Evolutionary conservation across 37 sponge, comb jelly and placozoan genomes (phyloP).

Genomic region (Cladorhizidae sp.): DNA sequence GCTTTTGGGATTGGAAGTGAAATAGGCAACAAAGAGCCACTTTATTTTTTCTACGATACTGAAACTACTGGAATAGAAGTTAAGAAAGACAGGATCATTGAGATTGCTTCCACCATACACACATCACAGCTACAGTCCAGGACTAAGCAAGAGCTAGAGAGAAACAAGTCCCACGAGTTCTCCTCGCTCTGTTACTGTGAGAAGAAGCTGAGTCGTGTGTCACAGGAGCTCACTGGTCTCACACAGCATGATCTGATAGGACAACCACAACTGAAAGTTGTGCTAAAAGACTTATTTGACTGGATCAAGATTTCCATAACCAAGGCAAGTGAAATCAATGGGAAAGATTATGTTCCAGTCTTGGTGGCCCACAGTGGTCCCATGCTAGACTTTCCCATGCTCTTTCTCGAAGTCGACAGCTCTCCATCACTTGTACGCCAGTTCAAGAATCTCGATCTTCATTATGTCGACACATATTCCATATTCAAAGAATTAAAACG

Average conservation of each 20-base stretch:
- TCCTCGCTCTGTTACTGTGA: slow-evolving; percentile 15
- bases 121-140: not conserved
- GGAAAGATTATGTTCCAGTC: slow-evolving; percentile 8
- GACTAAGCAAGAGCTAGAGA: not conserved
- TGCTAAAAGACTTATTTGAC: slow-evolving; percentile 2
- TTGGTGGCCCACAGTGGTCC: slow-evolving; percentile 25
- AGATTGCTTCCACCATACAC: slow-evolving; percentile 14
- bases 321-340: not conserved
- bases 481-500: not conserved
- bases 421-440: not conserved
- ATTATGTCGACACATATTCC: slow-evolving; percentile 11
- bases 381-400: slow-evolving; percentile 18
- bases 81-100: slow-evolving; percentile 18
- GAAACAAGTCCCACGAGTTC: not conserved
- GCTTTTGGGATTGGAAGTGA: not conserved
- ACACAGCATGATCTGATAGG: slow-evolving; percentile 1
- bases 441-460: slow-evolving; percentile 6
- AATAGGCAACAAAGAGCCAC: not conserved
- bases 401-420: not conserved
- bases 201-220: not conserved
- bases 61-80: slow-evolving; percentile 12
- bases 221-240: slow-evolving; percentile 8
- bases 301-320: slow-evolving; percentile 7
- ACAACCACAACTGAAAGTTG: not conserved
- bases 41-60: slow-evolving; percentile 36